Conservation (phyloP, 2,797 vertebrate species). For the Enteromius anoplus region DNA sequence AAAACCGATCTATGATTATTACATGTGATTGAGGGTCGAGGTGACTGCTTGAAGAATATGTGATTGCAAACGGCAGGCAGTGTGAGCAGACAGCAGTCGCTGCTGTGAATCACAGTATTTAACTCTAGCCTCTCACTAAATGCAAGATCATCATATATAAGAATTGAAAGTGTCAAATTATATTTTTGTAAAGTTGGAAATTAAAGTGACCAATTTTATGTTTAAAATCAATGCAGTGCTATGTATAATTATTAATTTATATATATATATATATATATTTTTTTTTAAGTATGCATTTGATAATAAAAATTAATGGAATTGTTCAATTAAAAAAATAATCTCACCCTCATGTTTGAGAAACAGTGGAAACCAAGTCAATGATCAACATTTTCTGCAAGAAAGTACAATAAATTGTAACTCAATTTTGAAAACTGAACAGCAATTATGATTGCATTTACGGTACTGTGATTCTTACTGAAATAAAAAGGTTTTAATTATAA, state of each 20-base stretch:
- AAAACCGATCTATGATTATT: constrained; percentile 36
- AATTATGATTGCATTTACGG: too few relatives aligned
- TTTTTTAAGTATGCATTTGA: background rate
- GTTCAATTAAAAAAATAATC: background rate
- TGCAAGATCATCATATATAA: constrained; percentile 62
- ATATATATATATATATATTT: too few relatives aligned
- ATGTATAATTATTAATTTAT: background rate
- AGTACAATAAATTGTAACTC: background rate
- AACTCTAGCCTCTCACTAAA: constrained; percentile 79
- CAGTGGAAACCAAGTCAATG: background rate
- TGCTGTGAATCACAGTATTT: constrained; percentile 74
- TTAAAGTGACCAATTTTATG: background rate
- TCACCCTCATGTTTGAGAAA: background rate
- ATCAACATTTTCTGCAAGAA: background rate
- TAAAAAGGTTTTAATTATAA: too few relatives aligned
- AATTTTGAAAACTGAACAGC: background rate
- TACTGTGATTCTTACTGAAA: too few relatives aligned
- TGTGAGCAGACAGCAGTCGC: constrained; percentile 69
- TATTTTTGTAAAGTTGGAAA: background rate
- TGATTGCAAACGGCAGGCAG: constrained; percentile 67
- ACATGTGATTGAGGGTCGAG: constrained; percentile 30
- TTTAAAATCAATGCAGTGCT: background rate
- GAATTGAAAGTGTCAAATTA: background rate
- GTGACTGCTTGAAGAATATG: constrained; percentile 17
- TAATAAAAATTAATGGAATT: background rate